Base-by-base conservation (phyloP, 2,888 invertebrate species). In the Athalia rosae region DNA sequence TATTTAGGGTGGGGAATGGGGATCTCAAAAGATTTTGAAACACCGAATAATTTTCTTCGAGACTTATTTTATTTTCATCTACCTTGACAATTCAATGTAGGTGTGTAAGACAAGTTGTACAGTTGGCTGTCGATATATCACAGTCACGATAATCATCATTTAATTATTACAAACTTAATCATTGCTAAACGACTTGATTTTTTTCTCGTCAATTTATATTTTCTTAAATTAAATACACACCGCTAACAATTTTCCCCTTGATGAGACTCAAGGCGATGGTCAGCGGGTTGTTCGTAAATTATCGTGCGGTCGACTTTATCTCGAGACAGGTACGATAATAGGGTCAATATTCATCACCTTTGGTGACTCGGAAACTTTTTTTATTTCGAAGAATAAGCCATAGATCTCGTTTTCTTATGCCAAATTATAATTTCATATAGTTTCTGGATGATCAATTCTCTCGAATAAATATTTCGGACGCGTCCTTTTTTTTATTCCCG, bases 121-220 rank as follows among this genome's bases (percentile, higher is more conserved):
- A 83, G 79, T 84, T 82, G 79, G 82, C 82, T 84, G 84, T 84
- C 79, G 81, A 83, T 85, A 80, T 86, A 86, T 86, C 86, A 86
- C 86, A 86, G 84, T 85, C 82, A 83, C 84, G 85, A 87, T 86
- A 88, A 89, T 85, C 86, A 83, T 79, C 84, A 83, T 84, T 85
- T 86, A 87, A 81, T 83, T 79, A 81, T 83, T 84, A 80, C 63
- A 79, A 83, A 83, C 76, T 78, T 79, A 83, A 83, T 85, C 43
- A 69, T 67, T 74, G 64, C 77, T 77, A 64, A 66, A 76, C 76
- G 76, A 62, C 45, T 41, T 50, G 63, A 73, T 48, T 64, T 28
- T 61, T 66, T 58, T 76, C 43, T 76, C 59, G 15, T 58, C 47
- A 63, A 15, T 6, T 41, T 47, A 48, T 59, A 62, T 63, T 67